Conservation (phyloP, 2,888 invertebrate species). For the Hyalella azteca region DNA sequence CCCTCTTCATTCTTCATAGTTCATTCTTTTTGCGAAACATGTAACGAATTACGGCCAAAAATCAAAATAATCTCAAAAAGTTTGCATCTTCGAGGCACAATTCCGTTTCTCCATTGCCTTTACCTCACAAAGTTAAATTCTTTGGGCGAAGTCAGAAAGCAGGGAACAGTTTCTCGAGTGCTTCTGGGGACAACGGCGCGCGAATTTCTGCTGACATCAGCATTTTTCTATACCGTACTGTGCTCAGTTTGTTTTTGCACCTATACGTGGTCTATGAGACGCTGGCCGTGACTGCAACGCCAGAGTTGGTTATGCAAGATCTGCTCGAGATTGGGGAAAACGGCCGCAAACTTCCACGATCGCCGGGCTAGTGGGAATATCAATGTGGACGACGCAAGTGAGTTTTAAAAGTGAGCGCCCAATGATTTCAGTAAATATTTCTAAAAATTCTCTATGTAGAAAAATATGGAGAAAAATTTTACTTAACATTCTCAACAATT, state of each 20-base stretch:
- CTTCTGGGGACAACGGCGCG: not conserved
- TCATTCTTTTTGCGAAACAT: too few relatives aligned
- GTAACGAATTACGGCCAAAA: too few relatives aligned
- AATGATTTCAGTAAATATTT: too few relatives aligned
- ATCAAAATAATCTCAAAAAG: not conserved
- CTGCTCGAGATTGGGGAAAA: not conserved
- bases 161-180: not conserved
- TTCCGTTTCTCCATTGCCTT: not conserved
- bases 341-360: not conserved
- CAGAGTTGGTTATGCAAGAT: slow-evolving; percentile 16
- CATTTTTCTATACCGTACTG: too few relatives aligned
- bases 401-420: too few relatives aligned
- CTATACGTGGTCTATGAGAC: too few relatives aligned
- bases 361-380: not conserved
- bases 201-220: slow-evolving; percentile 4
- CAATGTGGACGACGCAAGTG: too few relatives aligned
- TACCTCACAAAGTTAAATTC: not conserved
- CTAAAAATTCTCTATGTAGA: too few relatives aligned
- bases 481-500: too few relatives aligned
- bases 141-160: not conserved
- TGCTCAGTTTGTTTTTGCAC: too few relatives aligned
- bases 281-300: not conserved
- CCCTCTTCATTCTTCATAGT: too few relatives aligned
- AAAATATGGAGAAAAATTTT: too few relatives aligned
- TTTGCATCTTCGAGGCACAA: not conserved